A percentile compares a stretch with the other conserved stretches of the same genome.
phyloP scores from a whole-genome alignment of 2,888 invertebrate species.

The Andrena dorsata region DNA sequence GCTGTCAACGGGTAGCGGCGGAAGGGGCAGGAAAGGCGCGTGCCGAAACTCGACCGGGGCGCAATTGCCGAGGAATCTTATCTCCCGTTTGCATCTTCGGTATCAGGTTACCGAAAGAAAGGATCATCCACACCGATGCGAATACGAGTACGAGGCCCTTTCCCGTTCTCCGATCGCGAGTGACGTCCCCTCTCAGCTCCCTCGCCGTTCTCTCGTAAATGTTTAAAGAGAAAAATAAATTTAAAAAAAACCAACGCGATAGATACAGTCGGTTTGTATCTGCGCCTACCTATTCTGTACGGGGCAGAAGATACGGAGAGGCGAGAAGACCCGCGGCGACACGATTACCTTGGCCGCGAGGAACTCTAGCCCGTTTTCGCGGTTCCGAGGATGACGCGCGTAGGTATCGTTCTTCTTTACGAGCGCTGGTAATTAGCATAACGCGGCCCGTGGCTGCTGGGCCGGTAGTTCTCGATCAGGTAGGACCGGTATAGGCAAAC shows the following conservation, averaged over 20 bases:
- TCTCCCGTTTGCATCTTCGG: conserved; percentile 80
- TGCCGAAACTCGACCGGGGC: conserved; percentile 79
- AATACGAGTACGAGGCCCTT: conserved; percentile 13
- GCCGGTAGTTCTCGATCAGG: conserved; percentile 10
- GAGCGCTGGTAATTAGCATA: conserved; percentile 58
- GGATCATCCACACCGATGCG: conserved; percentile 69
- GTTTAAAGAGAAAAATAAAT: too few species aligned
- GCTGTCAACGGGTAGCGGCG: conserved; percentile 21
- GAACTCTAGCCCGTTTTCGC: conserved; percentile 43
- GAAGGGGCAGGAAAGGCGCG: conserved; percentile 71
- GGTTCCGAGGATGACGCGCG: conserved; percentile 3
- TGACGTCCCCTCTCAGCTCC: too few species aligned
- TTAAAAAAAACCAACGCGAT: too few species aligned
- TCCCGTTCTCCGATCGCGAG: not conserved
- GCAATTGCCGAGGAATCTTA: conserved; percentile 73
- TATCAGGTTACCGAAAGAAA: conserved; percentile 76
- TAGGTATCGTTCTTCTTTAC: conserved; percentile 32
- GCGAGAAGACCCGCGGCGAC: conserved; percentile 45
- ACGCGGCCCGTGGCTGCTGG: conserved; percentile 27
- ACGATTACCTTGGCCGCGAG: conserved; percentile 71
- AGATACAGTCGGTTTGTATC: too few species aligned
- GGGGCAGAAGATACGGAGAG: not conserved
- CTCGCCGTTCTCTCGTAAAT: too few species aligned
- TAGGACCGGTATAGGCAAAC: not conserved
- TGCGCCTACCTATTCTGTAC: too few species aligned